Percentiles rank a stretch among this genome's conserved stretches.
These are phyloP conservation scores for Sebastiscus albofasciatus DNA, from an alignment of 2,797 vertebrate species.

Conservation along the genomic window DNA sequence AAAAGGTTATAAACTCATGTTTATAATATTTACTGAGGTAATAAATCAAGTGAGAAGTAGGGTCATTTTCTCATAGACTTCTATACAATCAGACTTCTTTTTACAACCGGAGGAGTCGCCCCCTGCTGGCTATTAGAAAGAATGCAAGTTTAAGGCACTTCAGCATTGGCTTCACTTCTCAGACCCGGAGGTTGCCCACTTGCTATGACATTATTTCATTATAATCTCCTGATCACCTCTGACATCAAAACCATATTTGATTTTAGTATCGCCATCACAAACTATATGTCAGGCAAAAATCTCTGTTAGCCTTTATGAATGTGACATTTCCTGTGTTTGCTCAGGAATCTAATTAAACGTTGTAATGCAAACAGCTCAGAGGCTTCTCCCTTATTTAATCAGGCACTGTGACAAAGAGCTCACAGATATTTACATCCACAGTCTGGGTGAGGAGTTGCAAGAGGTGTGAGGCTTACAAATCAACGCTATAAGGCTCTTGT, in stretches of 20 bases:
- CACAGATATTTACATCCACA: conserved; percentile 51
- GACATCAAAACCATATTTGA: conserved; percentile 9
- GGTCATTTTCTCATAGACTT: too few species aligned
- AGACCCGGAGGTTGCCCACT: too few species aligned
- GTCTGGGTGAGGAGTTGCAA: conserved; percentile 23
- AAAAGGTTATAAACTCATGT: too few species aligned
- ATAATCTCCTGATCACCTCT: neutral
- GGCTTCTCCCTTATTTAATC: conserved; percentile 57
- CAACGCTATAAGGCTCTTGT: conserved; percentile 33
- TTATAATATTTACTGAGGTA: too few species aligned
- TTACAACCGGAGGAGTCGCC: too few species aligned
- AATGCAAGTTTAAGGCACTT: too few species aligned
- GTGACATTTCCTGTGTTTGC: conserved; percentile 49
- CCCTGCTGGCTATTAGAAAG: too few species aligned
- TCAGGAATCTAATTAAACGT: conserved; percentile 38
- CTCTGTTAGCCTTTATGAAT: conserved; percentile 30
- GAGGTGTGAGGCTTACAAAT: conserved; percentile 47
- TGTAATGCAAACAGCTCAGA: conserved; percentile 39
- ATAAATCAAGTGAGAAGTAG: too few species aligned
- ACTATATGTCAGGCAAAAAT: neutral
- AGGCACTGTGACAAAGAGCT: conserved; percentile 60
- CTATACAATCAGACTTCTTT: too few species aligned
- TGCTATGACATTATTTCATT: conserved; percentile 1
- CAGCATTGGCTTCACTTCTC: too few species aligned
- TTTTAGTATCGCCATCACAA: neutral